Evolutionary conservation across 2,888 invertebrate genomes (phyloP).

Genomic region (Stenichneumon culpator): DNA sequence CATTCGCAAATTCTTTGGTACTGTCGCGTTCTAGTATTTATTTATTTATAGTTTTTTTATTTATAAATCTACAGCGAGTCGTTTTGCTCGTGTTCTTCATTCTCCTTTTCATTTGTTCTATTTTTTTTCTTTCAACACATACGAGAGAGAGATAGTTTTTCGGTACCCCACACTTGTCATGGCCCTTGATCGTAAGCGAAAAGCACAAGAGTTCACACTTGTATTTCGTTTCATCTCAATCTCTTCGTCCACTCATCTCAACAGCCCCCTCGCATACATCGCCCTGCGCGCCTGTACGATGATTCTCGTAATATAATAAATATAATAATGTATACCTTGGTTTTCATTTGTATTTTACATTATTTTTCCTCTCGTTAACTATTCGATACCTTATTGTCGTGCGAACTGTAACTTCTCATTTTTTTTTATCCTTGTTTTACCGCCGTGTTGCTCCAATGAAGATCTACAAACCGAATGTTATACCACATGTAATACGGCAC

Average conservation of each 20-base stretch:
- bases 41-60: slow-evolving; percentile 62
- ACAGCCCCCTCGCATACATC: slow-evolving; percentile 51
- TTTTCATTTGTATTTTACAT: slow-evolving; percentile 85
- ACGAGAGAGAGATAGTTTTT: slow-evolving; percentile 40
- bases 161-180: slow-evolving; percentile 32
- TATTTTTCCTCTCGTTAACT: slow-evolving; percentile 81
- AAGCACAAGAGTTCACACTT: slow-evolving; percentile 9
- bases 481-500: slow-evolving; percentile 38
- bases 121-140: slow-evolving; percentile 35
- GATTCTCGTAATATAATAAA: slow-evolving; percentile 82
- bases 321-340: slow-evolving; percentile 84
- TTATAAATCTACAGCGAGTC: slow-evolving; percentile 71
- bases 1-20: slow-evolving; percentile 67
- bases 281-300: slow-evolving; percentile 73
- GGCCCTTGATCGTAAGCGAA: slow-evolving; percentile 61
- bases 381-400: slow-evolving; percentile 85
- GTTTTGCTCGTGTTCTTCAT: slow-evolving; percentile 59
- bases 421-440: slow-evolving; percentile 35
- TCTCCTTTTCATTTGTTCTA: slow-evolving; percentile 31
- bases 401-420: slow-evolving; percentile 81
- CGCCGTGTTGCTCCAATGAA: slow-evolving; percentile 52
- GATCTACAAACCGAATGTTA: slow-evolving; percentile 42
- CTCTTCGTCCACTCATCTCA: slow-evolving; percentile 14
- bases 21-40: slow-evolving; percentile 63
- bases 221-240: slow-evolving; percentile 24